Evolutionary conservation across 2,113 vertebrate genomes (phyloP).

Genomic region (Sander vitreus): DNA sequence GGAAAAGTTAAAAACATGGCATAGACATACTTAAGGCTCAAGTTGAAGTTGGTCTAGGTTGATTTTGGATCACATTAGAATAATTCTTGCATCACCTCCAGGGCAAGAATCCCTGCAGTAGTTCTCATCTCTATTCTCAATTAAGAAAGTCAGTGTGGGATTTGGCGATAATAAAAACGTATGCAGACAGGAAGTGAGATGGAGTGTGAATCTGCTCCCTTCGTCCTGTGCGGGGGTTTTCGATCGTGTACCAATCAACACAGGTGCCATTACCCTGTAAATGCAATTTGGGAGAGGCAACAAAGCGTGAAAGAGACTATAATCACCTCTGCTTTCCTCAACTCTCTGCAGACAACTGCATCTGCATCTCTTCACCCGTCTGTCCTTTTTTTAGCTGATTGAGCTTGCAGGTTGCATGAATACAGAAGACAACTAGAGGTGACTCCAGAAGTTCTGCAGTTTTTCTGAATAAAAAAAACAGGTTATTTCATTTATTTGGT

Average conservation of each 20-base stretch:
- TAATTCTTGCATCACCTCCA: background rate
- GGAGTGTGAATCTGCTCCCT: background rate
- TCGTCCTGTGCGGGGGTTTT: background rate
- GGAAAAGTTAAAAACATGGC: background rate
- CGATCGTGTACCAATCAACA: constrained; percentile 1
- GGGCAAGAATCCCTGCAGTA: background rate
- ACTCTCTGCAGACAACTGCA: constrained; percentile 5
- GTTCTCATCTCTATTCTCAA: background rate
- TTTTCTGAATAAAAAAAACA: background rate
- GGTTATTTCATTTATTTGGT: background rate
- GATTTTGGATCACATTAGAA: constrained; percentile 17
- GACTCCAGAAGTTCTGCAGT: background rate
- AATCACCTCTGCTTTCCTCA: constrained; percentile 29
- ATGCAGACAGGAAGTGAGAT: background rate
- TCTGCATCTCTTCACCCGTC: background rate
- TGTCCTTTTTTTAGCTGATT: background rate
- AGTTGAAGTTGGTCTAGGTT: background rate
- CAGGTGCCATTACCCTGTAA: constrained; percentile 5
- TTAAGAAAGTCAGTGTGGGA: background rate
- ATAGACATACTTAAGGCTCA: background rate
- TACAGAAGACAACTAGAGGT: background rate
- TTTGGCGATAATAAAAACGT: background rate
- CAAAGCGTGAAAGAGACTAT: constrained; percentile 34
- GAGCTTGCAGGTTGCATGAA: background rate
- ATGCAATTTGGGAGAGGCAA: constrained; percentile 35